Evolutionary conservation across 2,888 invertebrate genomes (phyloP), one percentile per base, ranked within the genome.

Genomic region (Trichopoda pennipes): DNA sequence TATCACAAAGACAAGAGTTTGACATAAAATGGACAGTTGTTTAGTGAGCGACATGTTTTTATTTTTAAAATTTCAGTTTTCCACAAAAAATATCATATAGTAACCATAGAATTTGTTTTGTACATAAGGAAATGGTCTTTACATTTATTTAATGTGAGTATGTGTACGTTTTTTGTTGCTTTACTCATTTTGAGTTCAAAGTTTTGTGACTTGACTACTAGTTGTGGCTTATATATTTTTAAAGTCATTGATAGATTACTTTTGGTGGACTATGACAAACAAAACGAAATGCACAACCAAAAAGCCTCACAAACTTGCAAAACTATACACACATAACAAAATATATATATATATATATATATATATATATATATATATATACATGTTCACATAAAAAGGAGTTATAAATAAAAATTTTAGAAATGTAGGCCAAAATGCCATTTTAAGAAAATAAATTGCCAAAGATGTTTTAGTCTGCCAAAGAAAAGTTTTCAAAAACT

Each of bases 1-100:
- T 79, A 79, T 82, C 75, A 76, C 82, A 72, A 63, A 75, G 82
- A 82, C 78, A 77, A 77, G 80, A 84, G 76, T 81, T 84, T 84
- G 84, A 84, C 84, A 84, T 73, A 81, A 81, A 84, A 81, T 80
- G 81, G 84, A 84, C 84, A 84, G 84, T 80, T 84, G 84, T 79
- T 80, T 84, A 74, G 84, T 77, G 81, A 80, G 73, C 81, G 81
- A 81, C 81, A 81, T 81, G 84, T 80, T 83, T 70, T 68, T 70
- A n/a, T 70, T 70, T 55, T 53, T 32, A 64, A 19, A 64, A 51
- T 64, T 80, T 56, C 53, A 42, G 19, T 60, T 74, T 64, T 58
- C 19, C 17, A 12, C 17, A 55, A 38, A 64, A 69, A 73, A 61
- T 70, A 72, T 55, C 42, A 74, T 51, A 53, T 55, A 64, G 70